Percentiles rank a stretch among this genome's conserved stretches.
These are phyloP conservation scores for Sylvilagus bachmani DNA, from an alignment of 2,113 vertebrate genomes.

Conservation along the genomic window DNA sequence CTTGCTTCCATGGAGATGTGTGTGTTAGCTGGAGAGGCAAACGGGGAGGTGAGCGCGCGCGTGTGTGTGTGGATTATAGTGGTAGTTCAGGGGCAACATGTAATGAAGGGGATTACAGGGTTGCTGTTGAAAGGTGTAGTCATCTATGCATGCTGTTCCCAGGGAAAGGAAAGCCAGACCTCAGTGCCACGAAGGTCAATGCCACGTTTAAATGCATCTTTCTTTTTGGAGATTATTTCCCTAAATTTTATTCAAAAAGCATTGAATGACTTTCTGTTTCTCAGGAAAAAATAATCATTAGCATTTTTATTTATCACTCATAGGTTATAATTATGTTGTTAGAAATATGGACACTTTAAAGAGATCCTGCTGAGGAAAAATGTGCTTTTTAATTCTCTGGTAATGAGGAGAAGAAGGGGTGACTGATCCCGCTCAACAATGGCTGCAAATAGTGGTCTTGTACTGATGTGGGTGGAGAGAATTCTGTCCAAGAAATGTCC, in stretches of 20 bases:
- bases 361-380: slow-evolving; percentile 31
- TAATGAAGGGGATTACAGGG: neutral
- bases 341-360: slow-evolving; percentile 57
- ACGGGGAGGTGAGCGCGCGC: neutral
- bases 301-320: slow-evolving; percentile 59
- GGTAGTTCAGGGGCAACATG: neutral
- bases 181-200: neutral
- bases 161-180: neutral
- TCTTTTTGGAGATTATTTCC: slow-evolving; percentile 37
- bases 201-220: slow-evolving; percentile 47
- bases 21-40: neutral
- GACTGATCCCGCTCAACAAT: neutral
- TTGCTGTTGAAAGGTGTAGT: neutral
- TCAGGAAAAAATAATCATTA: slow-evolving; percentile 61
- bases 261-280: slow-evolving; percentile 63
- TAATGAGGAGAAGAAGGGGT: slow-evolving; percentile 46
- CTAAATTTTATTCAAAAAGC: slow-evolving; percentile 61
- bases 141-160: neutral
- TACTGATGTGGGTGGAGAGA: neutral
- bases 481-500: slow-evolving; percentile 5
- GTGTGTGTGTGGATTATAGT: slow-evolving; percentile 23
- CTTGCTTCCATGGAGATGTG: neutral
- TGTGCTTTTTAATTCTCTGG: neutral
- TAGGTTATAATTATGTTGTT: slow-evolving; percentile 56
- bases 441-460: slow-evolving; percentile 36